These are phyloP conservation scores for Psilopsiagon aymara DNA, from an alignment of 2,113 vertebrate species.

Conservation along the genomic window DNA sequence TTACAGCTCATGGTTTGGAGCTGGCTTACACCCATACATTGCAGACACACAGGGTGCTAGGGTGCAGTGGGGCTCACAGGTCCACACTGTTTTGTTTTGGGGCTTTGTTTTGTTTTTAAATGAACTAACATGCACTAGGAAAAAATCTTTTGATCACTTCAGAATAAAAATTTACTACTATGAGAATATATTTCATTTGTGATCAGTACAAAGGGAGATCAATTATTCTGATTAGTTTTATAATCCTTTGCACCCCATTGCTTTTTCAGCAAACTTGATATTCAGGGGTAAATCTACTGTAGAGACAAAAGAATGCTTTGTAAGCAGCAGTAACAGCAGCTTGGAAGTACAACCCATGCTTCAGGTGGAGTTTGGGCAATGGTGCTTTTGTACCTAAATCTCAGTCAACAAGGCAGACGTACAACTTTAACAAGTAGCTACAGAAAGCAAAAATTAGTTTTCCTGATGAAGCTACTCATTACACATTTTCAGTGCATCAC, in stretches of 20 bases:
- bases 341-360: constrained; percentile 12
- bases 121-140: not conserved
- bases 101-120: not conserved
- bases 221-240: constrained; percentile 5
- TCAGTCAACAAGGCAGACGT: not conserved
- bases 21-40: not conserved
- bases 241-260: not conserved
- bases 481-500: not conserved
- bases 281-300: constrained; percentile 16
- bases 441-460: not conserved
- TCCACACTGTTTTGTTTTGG: not conserved
- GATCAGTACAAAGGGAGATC: not conserved
- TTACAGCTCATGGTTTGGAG: not conserved
- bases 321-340: not conserved
- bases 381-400: not conserved
- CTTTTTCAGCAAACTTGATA: constrained; percentile 11
- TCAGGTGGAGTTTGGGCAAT: not conserved
- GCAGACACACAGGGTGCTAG: fast-evolving
- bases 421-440: not conserved
- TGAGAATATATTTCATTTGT: not conserved
- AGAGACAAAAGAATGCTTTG: constrained; percentile 32
- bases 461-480: not conserved
- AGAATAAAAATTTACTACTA: not conserved
- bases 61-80: fast-evolving
- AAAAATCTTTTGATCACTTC: not conserved